Percentiles rank a stretch among this genome's conserved stretches.
Conservation (phyloP, 2,888 invertebrate species). For the Papilio gigon region DNA sequence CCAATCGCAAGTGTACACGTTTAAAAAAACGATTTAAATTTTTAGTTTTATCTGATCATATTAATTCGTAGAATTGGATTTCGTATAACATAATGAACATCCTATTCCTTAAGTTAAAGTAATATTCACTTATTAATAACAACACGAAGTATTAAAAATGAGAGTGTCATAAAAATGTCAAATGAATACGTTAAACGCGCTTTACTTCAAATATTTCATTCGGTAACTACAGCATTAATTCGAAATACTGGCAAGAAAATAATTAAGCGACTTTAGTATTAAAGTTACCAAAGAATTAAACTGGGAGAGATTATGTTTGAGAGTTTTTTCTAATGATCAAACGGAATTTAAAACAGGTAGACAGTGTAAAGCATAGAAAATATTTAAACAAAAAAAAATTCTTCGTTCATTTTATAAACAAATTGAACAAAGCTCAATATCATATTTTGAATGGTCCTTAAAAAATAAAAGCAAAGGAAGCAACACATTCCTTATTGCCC, state of each 20-base stretch:
- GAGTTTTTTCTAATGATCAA: not conserved
- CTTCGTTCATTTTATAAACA: no score
- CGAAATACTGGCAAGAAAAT: constrained; percentile 13
- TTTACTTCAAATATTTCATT: constrained; percentile 2
- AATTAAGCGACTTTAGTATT: not conserved
- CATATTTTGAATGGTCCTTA: no score
- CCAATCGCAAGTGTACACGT: no score
- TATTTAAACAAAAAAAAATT: no score
- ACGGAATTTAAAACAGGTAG: not conserved
- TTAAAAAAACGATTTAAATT: no score
- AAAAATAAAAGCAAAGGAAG: no score
- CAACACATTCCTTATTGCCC: no score
- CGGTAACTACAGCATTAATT: constrained; percentile 12
- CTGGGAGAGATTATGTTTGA: not conserved
- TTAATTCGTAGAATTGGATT: no score
- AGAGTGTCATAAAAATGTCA: constrained; percentile 25
- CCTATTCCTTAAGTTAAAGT: not conserved
- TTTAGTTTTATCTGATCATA: no score
- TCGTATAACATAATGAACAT: no score
- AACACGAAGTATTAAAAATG: constrained; percentile 1
- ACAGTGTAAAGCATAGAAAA: no score
- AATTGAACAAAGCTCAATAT: no score
- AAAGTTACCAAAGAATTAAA: constrained; percentile 2
- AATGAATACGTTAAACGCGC: constrained; percentile 22
- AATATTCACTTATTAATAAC: not conserved